These are phyloP conservation scores for Ferdinandea cuprea DNA, from an alignment of 2,888 invertebrate genomes.

Conservation along the genomic window DNA sequence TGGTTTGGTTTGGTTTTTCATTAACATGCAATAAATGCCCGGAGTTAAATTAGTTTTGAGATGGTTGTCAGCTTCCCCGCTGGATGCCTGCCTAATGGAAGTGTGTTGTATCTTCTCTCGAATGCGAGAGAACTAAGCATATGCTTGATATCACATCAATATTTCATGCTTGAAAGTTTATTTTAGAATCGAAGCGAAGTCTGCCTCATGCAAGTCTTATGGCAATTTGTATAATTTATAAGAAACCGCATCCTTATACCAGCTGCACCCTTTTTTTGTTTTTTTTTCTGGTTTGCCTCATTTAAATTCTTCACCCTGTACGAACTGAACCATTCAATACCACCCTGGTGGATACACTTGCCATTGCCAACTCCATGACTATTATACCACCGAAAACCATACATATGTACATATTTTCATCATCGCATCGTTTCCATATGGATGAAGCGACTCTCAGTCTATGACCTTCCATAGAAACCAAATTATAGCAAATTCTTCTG, in stretches of 20 bases:
- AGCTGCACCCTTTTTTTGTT: slow-evolving; percentile 40
- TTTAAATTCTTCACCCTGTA: slow-evolving; percentile 40
- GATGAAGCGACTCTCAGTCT: slow-evolving; percentile 67
- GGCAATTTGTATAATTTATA: neutral
- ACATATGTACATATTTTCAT: neutral
- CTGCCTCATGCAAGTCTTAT: neutral
- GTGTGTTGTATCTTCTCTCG: too few relatives aligned
- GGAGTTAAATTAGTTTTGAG: too few relatives aligned
- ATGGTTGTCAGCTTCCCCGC: too few relatives aligned
- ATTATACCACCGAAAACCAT: slow-evolving; percentile 24
- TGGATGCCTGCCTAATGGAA: too few relatives aligned
- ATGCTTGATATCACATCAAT: neutral
- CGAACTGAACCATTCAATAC: slow-evolving; percentile 37
- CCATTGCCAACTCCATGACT: slow-evolving; percentile 39
- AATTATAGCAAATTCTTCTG: slow-evolving; percentile 2
- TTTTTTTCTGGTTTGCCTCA: slow-evolving; percentile 30
- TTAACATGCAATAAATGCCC: too few relatives aligned
- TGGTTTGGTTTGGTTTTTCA: too few relatives aligned
- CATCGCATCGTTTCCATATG: slow-evolving; percentile 60
- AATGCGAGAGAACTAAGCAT: neutral
- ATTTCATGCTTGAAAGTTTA: neutral
- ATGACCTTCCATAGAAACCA: slow-evolving; percentile 37
- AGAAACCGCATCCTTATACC: slow-evolving; percentile 21
- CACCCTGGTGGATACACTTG: slow-evolving; percentile 43
- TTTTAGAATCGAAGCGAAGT: neutral